phyloP scores from a whole-genome alignment of 2,797 vertebrate genomes.

The Muscicapa striata region DNA sequence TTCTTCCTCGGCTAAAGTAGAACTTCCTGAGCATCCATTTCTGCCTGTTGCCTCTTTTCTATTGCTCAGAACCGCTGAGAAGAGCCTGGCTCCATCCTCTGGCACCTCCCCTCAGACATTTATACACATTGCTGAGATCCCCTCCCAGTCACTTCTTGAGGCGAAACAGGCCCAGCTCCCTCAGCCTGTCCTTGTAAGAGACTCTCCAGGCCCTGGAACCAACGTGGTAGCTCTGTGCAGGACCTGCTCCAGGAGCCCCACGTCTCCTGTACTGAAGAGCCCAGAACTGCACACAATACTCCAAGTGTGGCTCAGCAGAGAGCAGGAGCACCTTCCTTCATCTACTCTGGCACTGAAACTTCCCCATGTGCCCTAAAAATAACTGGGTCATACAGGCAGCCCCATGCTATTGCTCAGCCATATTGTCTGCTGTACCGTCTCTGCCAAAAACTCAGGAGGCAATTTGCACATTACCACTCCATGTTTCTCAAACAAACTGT shows the following conservation, averaged over 20 bases:
- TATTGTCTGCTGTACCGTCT: too few species aligned
- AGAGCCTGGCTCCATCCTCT: not conserved
- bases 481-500: not conserved
- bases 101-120: not conserved
- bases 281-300: not conserved
- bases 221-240: too few species aligned
- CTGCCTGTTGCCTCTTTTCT: not conserved
- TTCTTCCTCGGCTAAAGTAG: not conserved
- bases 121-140: too few species aligned
- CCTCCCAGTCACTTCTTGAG: not conserved
- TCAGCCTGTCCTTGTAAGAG: not conserved
- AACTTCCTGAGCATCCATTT: not conserved
- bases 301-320: not conserved
- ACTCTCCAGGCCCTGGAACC: not conserved
- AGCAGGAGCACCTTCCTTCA: not conserved
- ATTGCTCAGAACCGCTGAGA: not conserved
- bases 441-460: not conserved
- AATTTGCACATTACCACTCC: not conserved
- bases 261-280: not conserved
- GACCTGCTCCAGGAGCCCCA: not conserved
- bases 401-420: fast-evolving
- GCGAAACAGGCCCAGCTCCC: not conserved
- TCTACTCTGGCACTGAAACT: not conserved
- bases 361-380: not conserved
- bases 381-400: not conserved